phyloP scores from a whole-genome alignment of 2,113 vertebrate species.

The Spea bombifrons region DNA sequence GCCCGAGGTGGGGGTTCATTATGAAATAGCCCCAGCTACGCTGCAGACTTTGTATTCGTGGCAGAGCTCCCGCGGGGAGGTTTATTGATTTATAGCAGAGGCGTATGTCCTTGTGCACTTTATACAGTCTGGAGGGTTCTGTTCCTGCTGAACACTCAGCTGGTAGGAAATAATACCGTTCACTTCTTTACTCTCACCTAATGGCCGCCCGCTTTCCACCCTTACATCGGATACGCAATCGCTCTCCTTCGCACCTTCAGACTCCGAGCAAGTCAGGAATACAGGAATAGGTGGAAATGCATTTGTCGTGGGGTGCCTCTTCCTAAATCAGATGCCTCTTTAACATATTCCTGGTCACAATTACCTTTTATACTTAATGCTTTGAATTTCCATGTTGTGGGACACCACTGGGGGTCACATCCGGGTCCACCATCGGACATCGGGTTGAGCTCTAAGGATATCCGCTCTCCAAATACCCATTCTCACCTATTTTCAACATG shows the following conservation, averaged over 20 bases:
- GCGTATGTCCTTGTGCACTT: background rate
- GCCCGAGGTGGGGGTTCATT: too few species aligned
- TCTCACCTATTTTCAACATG: too few species aligned
- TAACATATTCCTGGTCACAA: too few species aligned
- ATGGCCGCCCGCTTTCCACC: background rate
- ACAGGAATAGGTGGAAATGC: slow-evolving; percentile 22
- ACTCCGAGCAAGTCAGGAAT: slow-evolving; percentile 10
- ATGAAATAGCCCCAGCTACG: too few species aligned
- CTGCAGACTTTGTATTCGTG: background rate
- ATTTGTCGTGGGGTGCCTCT: slow-evolving; percentile 12
- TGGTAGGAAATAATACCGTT: slow-evolving; percentile 22
- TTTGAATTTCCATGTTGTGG: too few species aligned
- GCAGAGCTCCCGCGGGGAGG: background rate
- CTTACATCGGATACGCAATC: slow-evolving; percentile 13
- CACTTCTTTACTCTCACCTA: slow-evolving; percentile 13
- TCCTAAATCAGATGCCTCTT: slow-evolving; percentile 12
- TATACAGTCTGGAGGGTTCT: slow-evolving; percentile 6
- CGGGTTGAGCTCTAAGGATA: too few species aligned
- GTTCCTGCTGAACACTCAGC: background rate
- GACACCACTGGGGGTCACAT: too few species aligned
- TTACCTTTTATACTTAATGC: too few species aligned
- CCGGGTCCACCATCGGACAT: too few species aligned
- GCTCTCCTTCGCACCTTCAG: background rate
- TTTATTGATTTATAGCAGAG: slow-evolving; percentile 19
- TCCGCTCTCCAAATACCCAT: too few species aligned